Percentiles rank a stretch among this genome's conserved stretches.
These are phyloP conservation scores for Rhinoptilus africanus DNA, from an alignment of 2,113 vertebrate genomes.

Conservation along the genomic window DNA sequence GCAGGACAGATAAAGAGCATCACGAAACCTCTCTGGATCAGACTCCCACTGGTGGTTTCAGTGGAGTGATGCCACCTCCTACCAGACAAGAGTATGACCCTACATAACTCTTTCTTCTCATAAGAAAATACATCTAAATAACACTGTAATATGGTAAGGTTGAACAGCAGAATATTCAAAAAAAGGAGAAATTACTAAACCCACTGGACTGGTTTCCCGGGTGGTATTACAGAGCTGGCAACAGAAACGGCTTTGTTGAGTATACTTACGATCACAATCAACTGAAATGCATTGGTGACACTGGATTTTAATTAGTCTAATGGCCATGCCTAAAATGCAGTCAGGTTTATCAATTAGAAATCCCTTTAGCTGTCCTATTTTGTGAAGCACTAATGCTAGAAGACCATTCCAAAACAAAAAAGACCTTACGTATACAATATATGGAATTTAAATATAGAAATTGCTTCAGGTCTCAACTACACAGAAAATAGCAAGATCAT, in stretches of 20 bases:
- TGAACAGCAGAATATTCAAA: background rate
- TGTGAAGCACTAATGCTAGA: background rate
- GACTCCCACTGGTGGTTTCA: background rate
- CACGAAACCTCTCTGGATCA: background rate
- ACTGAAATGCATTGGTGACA: slow-evolving; percentile 30
- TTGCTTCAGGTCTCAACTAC: background rate
- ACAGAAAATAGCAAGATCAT: background rate
- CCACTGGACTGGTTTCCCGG: slow-evolving; percentile 15
- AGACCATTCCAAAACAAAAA: background rate
- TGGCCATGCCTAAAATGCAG: slow-evolving; percentile 29
- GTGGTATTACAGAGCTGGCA: background rate
- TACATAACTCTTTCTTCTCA: background rate
- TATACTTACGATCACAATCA: slow-evolving; percentile 29
- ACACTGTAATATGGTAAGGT: accelerated
- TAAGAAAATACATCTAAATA: background rate
- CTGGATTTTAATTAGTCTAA: slow-evolving; percentile 67
- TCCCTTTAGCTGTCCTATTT: slow-evolving; percentile 11
- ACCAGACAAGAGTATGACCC: background rate
- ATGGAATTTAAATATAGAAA: background rate
- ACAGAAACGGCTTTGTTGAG: slow-evolving; percentile 29
- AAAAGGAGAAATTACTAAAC: background rate
- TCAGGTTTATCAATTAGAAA: slow-evolving; percentile 26
- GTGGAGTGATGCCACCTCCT: background rate
- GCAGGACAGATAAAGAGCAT: background rate
- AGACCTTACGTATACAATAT: background rate